Evolutionary conservation across 2,888 invertebrate genomes (phyloP), one percentile per base, ranked within the genome.

Genomic region (Dryobota labecula): DNA sequence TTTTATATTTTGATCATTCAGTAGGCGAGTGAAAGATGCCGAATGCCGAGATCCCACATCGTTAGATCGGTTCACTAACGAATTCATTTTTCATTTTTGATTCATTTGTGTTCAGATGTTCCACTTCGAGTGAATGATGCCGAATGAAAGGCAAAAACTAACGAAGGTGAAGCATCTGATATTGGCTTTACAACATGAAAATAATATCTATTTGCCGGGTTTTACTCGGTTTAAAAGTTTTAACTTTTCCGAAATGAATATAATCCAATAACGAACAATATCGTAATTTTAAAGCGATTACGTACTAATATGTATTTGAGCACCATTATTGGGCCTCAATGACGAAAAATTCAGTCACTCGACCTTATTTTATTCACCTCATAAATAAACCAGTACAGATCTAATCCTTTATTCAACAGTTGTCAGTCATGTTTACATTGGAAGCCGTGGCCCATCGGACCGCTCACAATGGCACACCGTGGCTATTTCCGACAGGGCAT

Each of bases 401-500:
- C 63, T 33, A 72, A 76, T 75, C 41, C 58, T 45, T 74, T 75
- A 76, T 78, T 78, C 81, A 76, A 70, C 70, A 76, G 70, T 58
- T 82, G 69, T 78, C 68, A 56, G 51, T 54, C 56, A 70, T 78
- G 73, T 82, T 74, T 73, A 84, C 69, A 70, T 69, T 76, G 80
- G 70, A 69, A 4, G 9, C 54, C 13, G 53, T 78, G 65, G 80
- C 67, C 74, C 57, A 68, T 60, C 58, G 72, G 24, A 45, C 61
- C 30, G 56, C 56, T 67, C 74, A 80, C 77, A 62, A 8, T 81
- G 82, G 78, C 45, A 2, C 24, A 57, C 15, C 30, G 60, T 49
- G 43, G 77, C 82, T 72, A 72, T 79, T 79, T 68, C 63, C 1
- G 30, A 53, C 53, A 65, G 83, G 83, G 70, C 85, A 75, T 84